Evolutionary conservation across 2,888 invertebrate species (phyloP), one percentile per base, ranked within the genome.

Genomic region (Yponomeuta malinellus): DNA sequence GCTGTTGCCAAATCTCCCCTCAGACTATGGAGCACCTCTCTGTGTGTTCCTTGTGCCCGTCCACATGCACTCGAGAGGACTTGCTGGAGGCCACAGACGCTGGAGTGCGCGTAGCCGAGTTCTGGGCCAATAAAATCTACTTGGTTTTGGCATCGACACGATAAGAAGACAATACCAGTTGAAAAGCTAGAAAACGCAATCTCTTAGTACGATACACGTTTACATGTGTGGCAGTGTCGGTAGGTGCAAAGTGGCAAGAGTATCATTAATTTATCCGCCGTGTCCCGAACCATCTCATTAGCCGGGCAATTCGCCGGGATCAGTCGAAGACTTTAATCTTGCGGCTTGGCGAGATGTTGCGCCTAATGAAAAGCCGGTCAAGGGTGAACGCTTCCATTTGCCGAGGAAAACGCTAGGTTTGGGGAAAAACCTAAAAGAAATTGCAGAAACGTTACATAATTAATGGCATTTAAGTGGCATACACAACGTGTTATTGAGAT

Each of bases 301-400:
- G 84, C 80, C 83, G 85, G 81, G 84, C 88, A 88, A 89, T 89
- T 89, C 87, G 86, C 87, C 78, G 79, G 83, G 84, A 85, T 85
- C 85, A 83, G 78, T 76, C 76, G 77, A 81, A 87, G 83, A 83
- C 86, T 85, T 86, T 87, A 86, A 87, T 86, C 85, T 84, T 80
- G 82, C 72, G 82, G 85, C 79, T 84, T 83, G 79, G 76, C 77
- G 76, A 79, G 75, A 81, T 77, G 76, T 75, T 78, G 76, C 73
- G 75, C 75, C 72, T 72, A 76, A 75, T 68, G 68, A 68, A 68
- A 68, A 68, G 48, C 23, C 68, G 68, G 68, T 68, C 68, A 68
- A 68, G 68, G 68, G 68, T 68, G 68, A 68, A 48, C 43, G n/a
- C 68, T 10, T 31, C 29, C 65, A 65, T 65, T 65, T 65, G 29